These are phyloP conservation scores for Drosophila acutilabella DNA, from an alignment of 2,888 invertebrate genomes.

Conservation along the genomic window DNA sequence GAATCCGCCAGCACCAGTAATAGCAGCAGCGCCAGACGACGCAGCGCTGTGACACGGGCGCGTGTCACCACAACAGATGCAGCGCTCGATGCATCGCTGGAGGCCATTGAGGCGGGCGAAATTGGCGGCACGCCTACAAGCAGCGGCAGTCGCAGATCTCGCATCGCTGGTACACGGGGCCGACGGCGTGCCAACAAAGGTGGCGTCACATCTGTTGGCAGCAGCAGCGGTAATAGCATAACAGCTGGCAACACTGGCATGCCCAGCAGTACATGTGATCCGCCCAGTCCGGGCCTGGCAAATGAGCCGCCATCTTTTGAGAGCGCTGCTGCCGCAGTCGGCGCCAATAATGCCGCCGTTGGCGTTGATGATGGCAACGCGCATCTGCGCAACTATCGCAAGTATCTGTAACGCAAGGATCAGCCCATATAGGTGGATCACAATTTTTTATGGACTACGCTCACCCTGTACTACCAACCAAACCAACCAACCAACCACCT, in stretches of 20 bases:
- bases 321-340: conserved; percentile 84
- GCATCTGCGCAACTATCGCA: conserved; percentile 84
- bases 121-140: conserved; percentile 64
- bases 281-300: conserved; percentile 81
- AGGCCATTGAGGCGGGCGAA: conserved; percentile 65
- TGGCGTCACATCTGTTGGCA: conserved; percentile 14
- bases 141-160: conserved; percentile 70
- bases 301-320: conserved; percentile 85
- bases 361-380: conserved; percentile 79
- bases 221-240: conserved; percentile 15
- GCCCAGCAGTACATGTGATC: conserved; percentile 72
- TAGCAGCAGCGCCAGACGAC: conserved; percentile 75
- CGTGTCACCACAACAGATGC: conserved; percentile 69
- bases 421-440: conserved; percentile 31
- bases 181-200: conserved; percentile 77
- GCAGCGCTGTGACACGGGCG: conserved; percentile 72
- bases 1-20: conserved; percentile 56
- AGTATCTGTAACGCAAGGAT: conserved; percentile 84
- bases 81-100: conserved; percentile 66
- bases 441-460: conserved; percentile 32
- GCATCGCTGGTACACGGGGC: conserved; percentile 77
- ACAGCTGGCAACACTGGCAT: conserved; percentile 33
- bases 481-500: conserved; percentile 10
- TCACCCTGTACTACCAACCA: neutral
- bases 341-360: conserved; percentile 70